phyloP scores from a whole-genome alignment of 2,888 invertebrate species.

The Brachycybe producta region DNA sequence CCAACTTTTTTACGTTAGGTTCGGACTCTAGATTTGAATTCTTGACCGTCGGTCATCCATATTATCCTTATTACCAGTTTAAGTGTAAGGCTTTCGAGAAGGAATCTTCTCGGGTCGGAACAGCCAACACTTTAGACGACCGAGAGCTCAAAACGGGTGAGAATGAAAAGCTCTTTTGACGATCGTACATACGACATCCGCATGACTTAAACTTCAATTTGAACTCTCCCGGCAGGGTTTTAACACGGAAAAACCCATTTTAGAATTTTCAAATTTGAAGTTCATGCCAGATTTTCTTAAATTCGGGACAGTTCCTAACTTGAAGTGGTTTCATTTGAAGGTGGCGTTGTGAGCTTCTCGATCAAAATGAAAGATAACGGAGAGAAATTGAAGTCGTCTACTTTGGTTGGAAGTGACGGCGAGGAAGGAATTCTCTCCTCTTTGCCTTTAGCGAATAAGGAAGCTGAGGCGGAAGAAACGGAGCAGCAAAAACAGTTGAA shows the following conservation, averaged over 20 bases:
- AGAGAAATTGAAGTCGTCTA: conserved; percentile 3
- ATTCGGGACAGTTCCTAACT: not conserved
- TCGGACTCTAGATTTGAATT: conserved; percentile 56
- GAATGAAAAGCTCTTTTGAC: too few relatives aligned
- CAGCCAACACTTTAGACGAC: too few relatives aligned
- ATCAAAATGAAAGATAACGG: conserved; percentile 59
- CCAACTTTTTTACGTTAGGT: not conserved
- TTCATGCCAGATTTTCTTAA: too few relatives aligned
- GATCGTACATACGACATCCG: too few relatives aligned
- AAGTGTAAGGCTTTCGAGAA: conserved; percentile 3
- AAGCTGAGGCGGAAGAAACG: not conserved
- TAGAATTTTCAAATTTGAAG: too few relatives aligned
- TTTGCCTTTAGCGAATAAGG: not conserved
- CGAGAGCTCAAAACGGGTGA: too few relatives aligned
- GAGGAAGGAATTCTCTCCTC: not conserved
- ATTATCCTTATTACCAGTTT: conserved; percentile 62
- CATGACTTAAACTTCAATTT: too few relatives aligned
- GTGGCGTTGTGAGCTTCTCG: conserved; percentile 66
- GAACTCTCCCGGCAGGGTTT: too few relatives aligned
- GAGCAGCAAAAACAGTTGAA: not conserved
- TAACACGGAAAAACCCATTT: too few relatives aligned
- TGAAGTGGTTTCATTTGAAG: conserved; percentile 33
- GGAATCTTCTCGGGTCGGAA: too few relatives aligned
- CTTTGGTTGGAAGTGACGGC: not conserved
- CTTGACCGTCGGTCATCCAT: conserved; percentile 58